Evolutionary conservation across 2,797 vertebrate genomes (phyloP), one percentile per base, ranked within the genome.

Genomic region (Poeciliopsis gracilis): DNA sequence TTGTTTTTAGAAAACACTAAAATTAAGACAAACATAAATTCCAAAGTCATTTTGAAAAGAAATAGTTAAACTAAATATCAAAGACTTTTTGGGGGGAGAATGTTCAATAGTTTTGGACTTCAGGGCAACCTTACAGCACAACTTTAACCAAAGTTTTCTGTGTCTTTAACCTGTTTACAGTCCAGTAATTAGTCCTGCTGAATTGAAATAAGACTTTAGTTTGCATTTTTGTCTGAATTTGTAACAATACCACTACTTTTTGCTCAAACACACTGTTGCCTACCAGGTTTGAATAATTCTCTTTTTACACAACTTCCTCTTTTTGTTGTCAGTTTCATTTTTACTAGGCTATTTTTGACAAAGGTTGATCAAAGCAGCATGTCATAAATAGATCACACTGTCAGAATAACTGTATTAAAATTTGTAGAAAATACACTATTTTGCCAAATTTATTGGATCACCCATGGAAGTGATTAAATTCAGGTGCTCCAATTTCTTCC

Each of bases 111-210:
- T 28, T 75, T 20, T 59, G 55, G 38, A 61, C 55, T 43, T 75
- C 74, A 75, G 74, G 59, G 57, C 74, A 20, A 63, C 74, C 57
- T 61, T 61, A 12, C 16, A 75, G 74, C 74, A 63, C 74, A 75
- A 75, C n/a, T 33, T 75, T 63, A 25, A 73, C 74, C 33, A 72
- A 59, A 16, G 75, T 33, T 30, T 80, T 73, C 13, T 72, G 46
- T 72, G 75, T 77, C 51, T 83, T 70, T 53, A 72, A 46, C 49
- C 23, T 16, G 33, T 73, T 16, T 38, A 55, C 20, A 53, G 20
- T 73, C 72, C 11, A 0, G 3, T 41, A 23, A 30, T 36, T 3
- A 30, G n/a, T 20, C 25, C 67, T 75, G 28, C 41, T n/a, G 25
- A 45, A 45, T 45, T n/a, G 25, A 70, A 3, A n/a, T 45, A 16